Percentiles rank a stretch among this genome's conserved stretches.
Evolutionary conservation across 2,888 invertebrate genomes (phyloP).

Genomic region (Drosophila anceps): DNA sequence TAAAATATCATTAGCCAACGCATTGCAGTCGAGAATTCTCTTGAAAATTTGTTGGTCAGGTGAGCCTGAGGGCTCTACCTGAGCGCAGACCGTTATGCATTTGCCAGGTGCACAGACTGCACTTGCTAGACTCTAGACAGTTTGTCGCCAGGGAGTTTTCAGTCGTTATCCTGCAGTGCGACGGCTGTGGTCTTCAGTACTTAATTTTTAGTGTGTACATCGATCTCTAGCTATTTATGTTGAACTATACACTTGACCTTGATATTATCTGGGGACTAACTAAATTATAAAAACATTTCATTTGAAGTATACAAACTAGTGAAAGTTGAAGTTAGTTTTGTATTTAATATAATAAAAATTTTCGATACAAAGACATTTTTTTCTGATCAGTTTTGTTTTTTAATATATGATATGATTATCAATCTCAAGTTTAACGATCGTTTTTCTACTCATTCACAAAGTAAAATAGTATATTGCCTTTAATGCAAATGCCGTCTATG

Average conservation of each 20-base stretch:
- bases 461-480: too few relatives aligned
- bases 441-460: too few relatives aligned
- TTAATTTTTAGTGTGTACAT: constrained; percentile 50
- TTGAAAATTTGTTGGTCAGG: constrained; percentile 57
- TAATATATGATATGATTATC: background rate
- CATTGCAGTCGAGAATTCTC: constrained; percentile 59
- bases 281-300: background rate
- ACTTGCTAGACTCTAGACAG: constrained; percentile 75
- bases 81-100: constrained; percentile 27
- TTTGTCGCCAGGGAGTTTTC: constrained; percentile 68
- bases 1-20: constrained; percentile 84
- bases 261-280: background rate
- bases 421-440: background rate
- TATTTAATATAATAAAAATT: background rate
- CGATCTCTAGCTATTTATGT: constrained; percentile 8
- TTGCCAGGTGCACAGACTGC: constrained; percentile 66
- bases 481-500: too few relatives aligned
- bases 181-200: constrained; percentile 75
- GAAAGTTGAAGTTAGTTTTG: background rate
- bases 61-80: constrained; percentile 52
- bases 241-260: background rate
- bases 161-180: constrained; percentile 53
- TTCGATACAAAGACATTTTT: too few relatives aligned
- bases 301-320: background rate
- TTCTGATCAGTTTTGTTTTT: background rate